Evolutionary conservation across 2,797 vertebrate species (phyloP).

Genomic region (Acrocephalus scirpaceus): DNA sequence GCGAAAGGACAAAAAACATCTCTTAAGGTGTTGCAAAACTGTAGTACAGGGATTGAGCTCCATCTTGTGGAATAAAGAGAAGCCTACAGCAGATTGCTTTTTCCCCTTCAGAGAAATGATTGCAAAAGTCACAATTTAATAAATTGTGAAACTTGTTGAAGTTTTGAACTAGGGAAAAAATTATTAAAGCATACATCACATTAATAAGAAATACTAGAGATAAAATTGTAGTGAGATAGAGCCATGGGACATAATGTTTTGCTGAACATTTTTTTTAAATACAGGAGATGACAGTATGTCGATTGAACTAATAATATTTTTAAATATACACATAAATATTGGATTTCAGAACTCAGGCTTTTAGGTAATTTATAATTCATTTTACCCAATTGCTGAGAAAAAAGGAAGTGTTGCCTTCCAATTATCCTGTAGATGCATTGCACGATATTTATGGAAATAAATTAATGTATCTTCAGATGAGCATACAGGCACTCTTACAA

Average conservation of each 20-base stretch:
- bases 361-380: not conserved
- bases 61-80: conserved; percentile 49
- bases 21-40: not conserved
- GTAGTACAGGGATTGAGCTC: not conserved
- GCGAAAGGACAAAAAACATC: not conserved
- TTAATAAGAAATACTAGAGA: not conserved
- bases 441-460: not conserved
- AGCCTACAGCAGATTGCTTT: not conserved
- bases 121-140: not conserved
- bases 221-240: not conserved
- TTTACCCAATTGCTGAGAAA: not conserved
- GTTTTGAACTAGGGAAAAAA: not conserved
- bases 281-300: not conserved
- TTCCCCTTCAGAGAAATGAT: not conserved
- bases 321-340: not conserved
- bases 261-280: not conserved
- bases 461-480: not conserved
- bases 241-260: not conserved
- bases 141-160: not conserved
- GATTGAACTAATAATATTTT: not conserved
- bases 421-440: not conserved
- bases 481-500: not conserved
- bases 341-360: not conserved
- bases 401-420: not conserved
- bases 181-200: rapidly evolving